Base-by-base conservation (phyloP, 2,888 invertebrate genomes). In the Adineta ricciae region DNA sequence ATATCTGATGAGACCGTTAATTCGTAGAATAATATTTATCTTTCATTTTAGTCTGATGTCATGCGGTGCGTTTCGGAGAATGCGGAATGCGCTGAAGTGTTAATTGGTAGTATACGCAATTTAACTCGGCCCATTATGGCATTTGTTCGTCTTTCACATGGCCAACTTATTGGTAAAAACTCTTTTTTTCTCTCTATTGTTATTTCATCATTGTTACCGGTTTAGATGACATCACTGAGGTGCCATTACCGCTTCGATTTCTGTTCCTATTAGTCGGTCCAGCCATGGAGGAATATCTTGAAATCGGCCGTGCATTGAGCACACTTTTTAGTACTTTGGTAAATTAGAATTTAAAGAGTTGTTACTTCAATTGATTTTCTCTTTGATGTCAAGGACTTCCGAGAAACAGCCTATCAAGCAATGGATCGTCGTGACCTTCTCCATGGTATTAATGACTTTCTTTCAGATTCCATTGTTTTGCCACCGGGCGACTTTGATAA, bases 241-340 rank as follows among this genome's bases (percentile, higher is more conserved):
- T 92, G 41, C 92, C 95, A 4, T 94, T 97, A 87, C 97, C 97
- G 0, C 95, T 96, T 73, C 93, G 96, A 86, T 97, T 97, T 89
- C 93, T 98, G 92, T 96, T 97, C 89, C 93, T 96, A 84, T 92
- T 97, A 27, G 92, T 98, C 87, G 97, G 97, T 0, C 97, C 97
- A 7, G 88, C 88, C 27, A 93, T 93, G 83, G 93, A 94, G 0
- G 85, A 85, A 54, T 97, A 97, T 90, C 96, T 96, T 91, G 98
- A 98, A 92, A 94, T 97, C 86, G 97, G 97, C 88, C 93, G 97
- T 84, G 95, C 96, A 16, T 95, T 98, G 88, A 95, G 96, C 2
- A 96, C 97, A 0, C 92, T 98, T 46, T 96, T 97, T 96, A 94
- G 97, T 16, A 96, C 96, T 90, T 94, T 94, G 87, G 92, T 92